A percentile compares a stretch with the other conserved stretches of the same genome.
Conservation (phyloP, 2,888 invertebrate genomes). For the Abrostola triplasia region DNA sequence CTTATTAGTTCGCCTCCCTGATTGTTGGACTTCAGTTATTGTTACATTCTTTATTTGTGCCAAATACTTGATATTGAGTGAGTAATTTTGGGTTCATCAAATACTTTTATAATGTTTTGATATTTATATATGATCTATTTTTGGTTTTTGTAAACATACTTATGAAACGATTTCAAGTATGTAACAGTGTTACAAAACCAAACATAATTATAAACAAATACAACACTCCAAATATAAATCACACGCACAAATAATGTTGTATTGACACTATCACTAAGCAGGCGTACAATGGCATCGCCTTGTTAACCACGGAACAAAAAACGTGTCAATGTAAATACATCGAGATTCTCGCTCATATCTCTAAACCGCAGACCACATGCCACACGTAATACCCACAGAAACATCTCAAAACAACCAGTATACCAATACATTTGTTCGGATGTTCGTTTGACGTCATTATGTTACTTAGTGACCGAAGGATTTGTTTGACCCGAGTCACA, state of each 20-base stretch:
- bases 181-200: neutral
- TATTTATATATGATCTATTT: too few relatives aligned
- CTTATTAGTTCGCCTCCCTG: slow-evolving; percentile 41
- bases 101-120: too few relatives aligned
- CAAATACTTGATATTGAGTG: too few relatives aligned
- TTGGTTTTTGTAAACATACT: neutral
- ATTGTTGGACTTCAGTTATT: slow-evolving; percentile 20
- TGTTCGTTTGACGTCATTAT: slow-evolving; percentile 44
- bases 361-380: slow-evolving; percentile 68
- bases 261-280: slow-evolving; percentile 83
- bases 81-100: too few relatives aligned
- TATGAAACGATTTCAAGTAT: neutral
- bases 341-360: slow-evolving; percentile 67
- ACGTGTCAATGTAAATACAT: slow-evolving; percentile 83
- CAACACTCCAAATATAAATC: slow-evolving; percentile 68
- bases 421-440: slow-evolving; percentile 52
- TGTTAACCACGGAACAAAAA: slow-evolving; percentile 82
- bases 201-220: slow-evolving; percentile 13
- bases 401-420: slow-evolving; percentile 55
- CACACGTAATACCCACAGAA: slow-evolving; percentile 57
- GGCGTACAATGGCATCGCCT: slow-evolving; percentile 77
- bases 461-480: slow-evolving; percentile 32
- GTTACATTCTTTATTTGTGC: neutral
- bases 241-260: slow-evolving; percentile 74
- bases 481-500: slow-evolving; percentile 50